Conservation (phyloP, 2,888 invertebrate genomes). For the Scrobipalpa costella region DNA sequence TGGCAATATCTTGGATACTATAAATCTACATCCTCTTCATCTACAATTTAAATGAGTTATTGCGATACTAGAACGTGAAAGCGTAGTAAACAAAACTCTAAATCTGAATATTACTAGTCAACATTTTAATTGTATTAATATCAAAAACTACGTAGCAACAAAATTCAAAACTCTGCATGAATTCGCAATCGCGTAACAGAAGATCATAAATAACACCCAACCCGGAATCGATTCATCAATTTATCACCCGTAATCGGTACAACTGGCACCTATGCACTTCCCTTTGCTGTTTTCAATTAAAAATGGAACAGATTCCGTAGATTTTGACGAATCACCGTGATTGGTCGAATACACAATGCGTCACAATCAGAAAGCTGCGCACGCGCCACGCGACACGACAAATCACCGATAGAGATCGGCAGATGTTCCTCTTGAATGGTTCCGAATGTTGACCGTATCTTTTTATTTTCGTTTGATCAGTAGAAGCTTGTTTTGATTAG, state of each 20-base stretch:
- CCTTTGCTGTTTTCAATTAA: slow-evolving; percentile 60
- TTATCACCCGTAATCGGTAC: slow-evolving; percentile 58
- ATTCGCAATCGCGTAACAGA: slow-evolving; percentile 32
- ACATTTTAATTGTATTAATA: slow-evolving; percentile 3
- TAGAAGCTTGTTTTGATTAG: slow-evolving; percentile 6
- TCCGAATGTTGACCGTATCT: slow-evolving; percentile 33
- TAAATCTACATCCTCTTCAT: background rate
- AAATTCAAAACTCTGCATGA: slow-evolving; percentile 1
- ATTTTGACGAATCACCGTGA: slow-evolving; percentile 70
- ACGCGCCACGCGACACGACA: slow-evolving; percentile 67
- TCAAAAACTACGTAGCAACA: background rate
- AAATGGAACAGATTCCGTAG: slow-evolving; percentile 63
- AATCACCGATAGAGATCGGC: slow-evolving; percentile 62
- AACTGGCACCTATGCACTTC: slow-evolving; percentile 48
- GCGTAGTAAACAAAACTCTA: background rate
- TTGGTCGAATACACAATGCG: slow-evolving; percentile 52
- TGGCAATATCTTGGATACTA: too few relatives aligned
- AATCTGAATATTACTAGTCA: background rate
- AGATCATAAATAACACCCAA: slow-evolving; percentile 28
- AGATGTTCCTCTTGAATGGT: slow-evolving; percentile 53
- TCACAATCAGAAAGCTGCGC: slow-evolving; percentile 55
- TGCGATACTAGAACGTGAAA: too few relatives aligned
- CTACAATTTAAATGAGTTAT: too few relatives aligned
- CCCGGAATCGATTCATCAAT: slow-evolving; percentile 58
- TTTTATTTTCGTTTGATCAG: slow-evolving; percentile 25